These are phyloP conservation scores for Synergus japonicus DNA, from an alignment of 2,888 invertebrate genomes.

Conservation along the genomic window DNA sequence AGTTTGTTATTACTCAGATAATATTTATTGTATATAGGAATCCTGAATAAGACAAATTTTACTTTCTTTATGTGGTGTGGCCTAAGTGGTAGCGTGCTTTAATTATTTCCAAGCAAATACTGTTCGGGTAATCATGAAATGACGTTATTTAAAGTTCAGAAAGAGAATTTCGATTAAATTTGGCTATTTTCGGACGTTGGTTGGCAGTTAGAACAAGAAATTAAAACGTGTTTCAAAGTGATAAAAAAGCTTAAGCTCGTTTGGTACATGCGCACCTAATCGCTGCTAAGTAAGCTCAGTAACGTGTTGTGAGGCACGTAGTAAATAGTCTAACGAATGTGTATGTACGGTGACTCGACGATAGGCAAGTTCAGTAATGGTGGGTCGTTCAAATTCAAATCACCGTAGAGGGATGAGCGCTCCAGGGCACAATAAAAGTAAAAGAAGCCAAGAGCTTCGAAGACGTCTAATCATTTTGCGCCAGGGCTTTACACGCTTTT, in stretches of 20 bases:
- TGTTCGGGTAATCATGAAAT: background rate
- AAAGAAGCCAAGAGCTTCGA: constrained; percentile 44
- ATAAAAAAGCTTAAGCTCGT: background rate
- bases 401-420: constrained; percentile 43
- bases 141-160: background rate
- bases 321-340: constrained; percentile 44
- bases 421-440: constrained; percentile 43
- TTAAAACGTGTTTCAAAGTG: background rate
- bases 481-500: constrained; percentile 32
- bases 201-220: background rate
- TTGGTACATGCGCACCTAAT: constrained; percentile 29
- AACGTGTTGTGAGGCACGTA: constrained; percentile 42
- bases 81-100: too few relatives aligned
- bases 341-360: constrained; percentile 47
- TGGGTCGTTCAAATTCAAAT: constrained; percentile 50
- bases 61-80: too few relatives aligned
- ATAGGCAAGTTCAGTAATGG: constrained; percentile 46
- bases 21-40: too few relatives aligned
- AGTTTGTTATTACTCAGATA: too few relatives aligned
- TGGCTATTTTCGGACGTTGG: background rate
- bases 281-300: constrained; percentile 40
- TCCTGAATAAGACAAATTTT: too few relatives aligned
- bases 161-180: background rate
- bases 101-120: background rate
- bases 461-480: constrained; percentile 42